phyloP scores from a whole-genome alignment of 2,797 vertebrate species.

The Melanotaenia maccullochi region DNA sequence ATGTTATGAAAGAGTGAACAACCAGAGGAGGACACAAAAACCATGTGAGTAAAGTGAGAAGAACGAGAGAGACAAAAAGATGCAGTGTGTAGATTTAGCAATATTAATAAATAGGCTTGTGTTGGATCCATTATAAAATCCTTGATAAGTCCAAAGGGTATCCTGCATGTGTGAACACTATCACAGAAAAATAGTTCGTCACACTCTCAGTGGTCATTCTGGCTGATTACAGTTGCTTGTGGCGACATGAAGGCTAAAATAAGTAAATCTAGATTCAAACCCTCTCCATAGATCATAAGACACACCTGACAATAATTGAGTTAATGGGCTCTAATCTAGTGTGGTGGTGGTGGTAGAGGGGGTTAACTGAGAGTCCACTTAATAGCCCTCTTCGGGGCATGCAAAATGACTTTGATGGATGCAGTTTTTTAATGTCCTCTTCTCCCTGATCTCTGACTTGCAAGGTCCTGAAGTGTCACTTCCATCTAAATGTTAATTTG shows the following conservation, averaged over 20 bases:
- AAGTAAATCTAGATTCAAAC: conserved; percentile 53
- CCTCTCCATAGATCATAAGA: conserved; percentile 53
- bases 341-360: background rate
- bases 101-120: conserved; percentile 21
- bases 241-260: conserved; percentile 74
- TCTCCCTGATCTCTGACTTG: conserved; percentile 57
- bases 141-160: conserved; percentile 63
- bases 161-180: conserved; percentile 64
- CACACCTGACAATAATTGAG: conserved; percentile 76
- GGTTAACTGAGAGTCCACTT: conserved; percentile 45
- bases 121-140: conserved; percentile 41
- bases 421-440: conserved; percentile 47
- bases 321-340: conserved; percentile 76
- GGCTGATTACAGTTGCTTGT: conserved; percentile 69
- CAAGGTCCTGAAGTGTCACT: conserved; percentile 64
- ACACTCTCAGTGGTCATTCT: conserved; percentile 53
- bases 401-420: conserved; percentile 72
- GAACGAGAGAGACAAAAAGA: conserved; percentile 16
- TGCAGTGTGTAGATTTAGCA: conserved; percentile 35
- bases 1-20: conserved; percentile 29
- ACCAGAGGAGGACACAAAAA: conserved; percentile 15
- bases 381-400: conserved; percentile 46
- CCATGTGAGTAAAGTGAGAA: conserved; percentile 10
- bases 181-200: conserved; percentile 42
- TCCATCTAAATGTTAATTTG: conserved; percentile 83